Base-by-base conservation (phyloP, 2,113 vertebrate genomes). In the Stigmatopora nigra region DNA sequence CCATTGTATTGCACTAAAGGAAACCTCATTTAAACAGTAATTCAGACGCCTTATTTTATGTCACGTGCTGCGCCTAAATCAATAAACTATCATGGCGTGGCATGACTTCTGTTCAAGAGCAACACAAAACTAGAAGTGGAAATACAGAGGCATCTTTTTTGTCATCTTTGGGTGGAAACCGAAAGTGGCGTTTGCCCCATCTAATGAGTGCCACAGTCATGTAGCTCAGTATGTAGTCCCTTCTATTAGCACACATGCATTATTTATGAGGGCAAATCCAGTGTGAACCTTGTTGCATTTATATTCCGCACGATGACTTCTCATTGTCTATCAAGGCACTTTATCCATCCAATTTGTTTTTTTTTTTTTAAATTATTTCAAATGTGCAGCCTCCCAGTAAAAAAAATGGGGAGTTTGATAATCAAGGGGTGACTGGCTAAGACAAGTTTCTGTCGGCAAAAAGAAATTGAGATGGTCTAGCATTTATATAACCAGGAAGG, bases 181-280 rank as follows among this genome's bases (percentile, higher is more conserved):
- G 88, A 85, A 91, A 90, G 90, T 88, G 84, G 81, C 88, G 87
- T 89, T 90, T 88, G 89, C 89, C 87, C 86, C 83, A 80, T 84
- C 78, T 88, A 87, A 89, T 87, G 81, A 87, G 82, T 84, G 76
- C 71, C 80, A 78, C 75, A 84, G 85, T 88, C 82, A 84, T 70
- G 58, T 78, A 58, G 74, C 77, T 75, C 75, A 68, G 81, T n/a
- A n/a, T n/a, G n/a, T 82, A 84, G 84, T 84, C 77, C 71, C 82
- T 83, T 83, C 87, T 79, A 90, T 90, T 90, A 90, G 83, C 83
- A 77, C 67, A 79, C 67, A 89, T 89, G 84, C 82, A 82, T 90
- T 90, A 90, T 90, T 90, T 88, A 91, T 90, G 88, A 90, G 90
- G 88, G 88, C 87, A 86, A 85, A 84, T 85, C 81, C 77, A 77